Conservation (phyloP, 2,888 invertebrate genomes). For the Drosophila stalkeri region DNA sequence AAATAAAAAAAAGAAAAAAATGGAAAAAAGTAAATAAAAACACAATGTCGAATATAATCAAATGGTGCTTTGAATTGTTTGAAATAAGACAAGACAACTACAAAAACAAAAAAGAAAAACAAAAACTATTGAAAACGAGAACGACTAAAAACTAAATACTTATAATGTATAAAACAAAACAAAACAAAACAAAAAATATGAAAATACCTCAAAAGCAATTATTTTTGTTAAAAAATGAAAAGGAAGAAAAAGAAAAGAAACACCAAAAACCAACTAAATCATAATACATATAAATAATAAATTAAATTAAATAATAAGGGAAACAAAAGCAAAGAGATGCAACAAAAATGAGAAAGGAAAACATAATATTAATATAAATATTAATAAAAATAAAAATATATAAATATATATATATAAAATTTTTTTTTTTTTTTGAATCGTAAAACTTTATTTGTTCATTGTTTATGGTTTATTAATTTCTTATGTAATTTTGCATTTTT, state of each 20-base stretch:
- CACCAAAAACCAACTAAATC: constrained; percentile 57
- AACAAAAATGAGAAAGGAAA: constrained; percentile 28
- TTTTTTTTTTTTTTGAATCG: constrained; percentile 38
- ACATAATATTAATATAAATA: constrained; percentile 37
- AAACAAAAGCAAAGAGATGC: constrained; percentile 38
- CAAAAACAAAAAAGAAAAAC: constrained; percentile 53
- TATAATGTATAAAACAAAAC: constrained; percentile 68
- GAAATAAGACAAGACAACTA: constrained; percentile 72
- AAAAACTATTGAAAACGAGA: constrained; percentile 64
- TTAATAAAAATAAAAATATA: constrained; percentile 1
- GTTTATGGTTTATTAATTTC: constrained; percentile 39
- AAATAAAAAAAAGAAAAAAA: constrained; percentile 44
- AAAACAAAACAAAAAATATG: constrained; percentile 57
- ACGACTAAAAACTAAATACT: constrained; percentile 74
- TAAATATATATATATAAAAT: constrained; percentile 16
- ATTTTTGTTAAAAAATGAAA: constrained; percentile 78
- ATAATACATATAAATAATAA: constrained; percentile 20
- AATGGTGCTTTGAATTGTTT: constrained; percentile 83
- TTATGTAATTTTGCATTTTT: constrained; percentile 34
- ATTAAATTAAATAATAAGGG: constrained; percentile 22
- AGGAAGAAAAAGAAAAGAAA: constrained; percentile 46
- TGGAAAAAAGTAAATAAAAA: constrained; percentile 48
- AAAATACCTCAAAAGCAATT: constrained; percentile 83
- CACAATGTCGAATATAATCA: constrained; percentile 81
- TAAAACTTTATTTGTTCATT: constrained; percentile 37